These are phyloP conservation scores for Diorhabda carinulata DNA, from an alignment of 1,140 invertebrate genomes.

Conservation along the genomic window DNA sequence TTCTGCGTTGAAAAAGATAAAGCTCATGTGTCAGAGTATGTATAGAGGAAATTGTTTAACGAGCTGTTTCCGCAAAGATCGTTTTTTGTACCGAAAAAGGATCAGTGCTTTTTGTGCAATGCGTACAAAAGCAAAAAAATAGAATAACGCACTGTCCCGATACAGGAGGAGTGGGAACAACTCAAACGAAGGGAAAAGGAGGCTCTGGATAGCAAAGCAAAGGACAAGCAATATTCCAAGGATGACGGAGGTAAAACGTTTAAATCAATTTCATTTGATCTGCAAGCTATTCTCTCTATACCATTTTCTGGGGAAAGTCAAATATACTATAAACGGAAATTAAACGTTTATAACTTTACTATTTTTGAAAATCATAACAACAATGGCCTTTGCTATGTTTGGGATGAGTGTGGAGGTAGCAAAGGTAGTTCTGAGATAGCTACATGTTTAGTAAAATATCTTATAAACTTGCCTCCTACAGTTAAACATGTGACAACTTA, in stretches of 20 bases:
- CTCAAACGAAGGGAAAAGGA: not conserved
- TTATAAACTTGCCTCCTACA: not conserved
- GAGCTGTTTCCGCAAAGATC: not conserved
- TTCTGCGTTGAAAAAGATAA: not conserved
- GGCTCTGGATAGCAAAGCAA: not conserved
- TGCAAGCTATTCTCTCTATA: not conserved
- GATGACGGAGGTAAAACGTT: not conserved
- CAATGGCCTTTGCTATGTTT: not conserved
- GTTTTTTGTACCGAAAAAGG: constrained; percentile 1
- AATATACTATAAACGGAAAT: not conserved
- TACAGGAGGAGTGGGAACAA: not conserved
- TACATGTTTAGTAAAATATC: constrained; percentile 3
- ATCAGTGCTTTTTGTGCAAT: not conserved
- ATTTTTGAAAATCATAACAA: not conserved
- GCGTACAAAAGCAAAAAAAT: not conserved
- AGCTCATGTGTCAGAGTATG: not conserved
- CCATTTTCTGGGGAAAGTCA: constrained; percentile 3
- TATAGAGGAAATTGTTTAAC: not conserved
- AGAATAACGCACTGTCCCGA: not conserved
- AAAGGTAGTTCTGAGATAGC: not conserved
- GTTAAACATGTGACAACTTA: constrained; percentile 5
- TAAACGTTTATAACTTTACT: not conserved
- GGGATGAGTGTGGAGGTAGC: not conserved
- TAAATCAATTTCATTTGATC: not conserved
- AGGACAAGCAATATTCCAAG: not conserved